Conservation (phyloP, 2,888 invertebrate species). For the Xanthia togata region DNA sequence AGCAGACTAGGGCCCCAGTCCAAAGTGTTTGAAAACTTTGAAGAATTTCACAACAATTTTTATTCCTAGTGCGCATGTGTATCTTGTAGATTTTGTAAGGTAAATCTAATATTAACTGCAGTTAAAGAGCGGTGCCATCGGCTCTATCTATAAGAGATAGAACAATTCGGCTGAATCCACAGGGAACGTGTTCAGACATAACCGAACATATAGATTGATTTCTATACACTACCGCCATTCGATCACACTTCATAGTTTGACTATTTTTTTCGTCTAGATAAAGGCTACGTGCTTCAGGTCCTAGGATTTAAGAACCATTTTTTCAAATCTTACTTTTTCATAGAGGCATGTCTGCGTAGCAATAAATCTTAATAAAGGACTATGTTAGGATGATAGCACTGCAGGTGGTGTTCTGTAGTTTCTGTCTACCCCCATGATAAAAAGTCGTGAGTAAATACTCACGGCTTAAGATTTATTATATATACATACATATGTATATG, state of each 20-base stretch:
- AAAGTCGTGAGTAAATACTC: too few relatives aligned
- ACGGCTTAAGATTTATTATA: too few relatives aligned
- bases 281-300: neutral
- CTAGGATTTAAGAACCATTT: neutral
- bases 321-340: neutral
- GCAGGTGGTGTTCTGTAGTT: too few relatives aligned
- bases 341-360: neutral
- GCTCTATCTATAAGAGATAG: constrained; percentile 33
- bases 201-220: constrained; percentile 22
- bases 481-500: too few relatives aligned
- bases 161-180: constrained; percentile 30
- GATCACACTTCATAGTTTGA: constrained; percentile 1
- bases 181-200: constrained; percentile 51
- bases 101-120: constrained; percentile 2
- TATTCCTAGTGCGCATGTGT: neutral
- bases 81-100: neutral
- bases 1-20: too few relatives aligned
- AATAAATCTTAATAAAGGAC: neutral
- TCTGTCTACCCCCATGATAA: too few relatives aligned
- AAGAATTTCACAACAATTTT: neutral
- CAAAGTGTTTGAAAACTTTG: neutral
- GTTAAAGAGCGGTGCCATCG: constrained; percentile 11
- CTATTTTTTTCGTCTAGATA: constrained; percentile 22
- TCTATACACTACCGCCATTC: constrained; percentile 25
- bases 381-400: too few relatives aligned